These are phyloP conservation scores for Sebastes hubbsi DNA, from an alignment of 2,797 vertebrate species.

Conservation along the genomic window DNA sequence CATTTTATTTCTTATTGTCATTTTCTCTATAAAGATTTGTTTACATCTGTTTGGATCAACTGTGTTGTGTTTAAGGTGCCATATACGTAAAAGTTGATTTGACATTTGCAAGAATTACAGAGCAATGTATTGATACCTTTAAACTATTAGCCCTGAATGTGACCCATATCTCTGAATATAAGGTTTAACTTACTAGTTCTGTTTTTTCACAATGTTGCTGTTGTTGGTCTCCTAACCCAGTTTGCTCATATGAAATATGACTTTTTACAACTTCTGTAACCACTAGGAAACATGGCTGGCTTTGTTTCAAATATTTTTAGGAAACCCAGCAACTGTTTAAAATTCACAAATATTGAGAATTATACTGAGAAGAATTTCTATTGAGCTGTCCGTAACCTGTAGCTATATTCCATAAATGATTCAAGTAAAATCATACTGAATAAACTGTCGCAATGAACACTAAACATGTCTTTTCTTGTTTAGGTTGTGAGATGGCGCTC, in stretches of 20 bases:
- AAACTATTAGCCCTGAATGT: background rate
- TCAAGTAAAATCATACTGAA: background rate
- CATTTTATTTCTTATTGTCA: background rate
- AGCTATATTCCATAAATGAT: background rate
- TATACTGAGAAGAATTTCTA: too few relatives aligned
- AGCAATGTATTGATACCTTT: background rate
- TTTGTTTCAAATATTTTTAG: background rate
- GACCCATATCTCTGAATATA: background rate
- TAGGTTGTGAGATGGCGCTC: slow-evolving; percentile 91
- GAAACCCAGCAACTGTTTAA: too few relatives aligned
- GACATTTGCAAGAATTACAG: background rate
- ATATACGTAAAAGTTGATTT: background rate
- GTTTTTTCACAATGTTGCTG: background rate
- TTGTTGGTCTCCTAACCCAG: too few relatives aligned
- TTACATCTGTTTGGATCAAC: background rate
- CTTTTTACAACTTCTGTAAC: background rate
- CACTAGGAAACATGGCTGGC: background rate
- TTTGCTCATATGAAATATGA: background rate
- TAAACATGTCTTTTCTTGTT: slow-evolving; percentile 20
- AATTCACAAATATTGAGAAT: background rate
- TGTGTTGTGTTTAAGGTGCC: background rate
- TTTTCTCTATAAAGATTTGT: background rate
- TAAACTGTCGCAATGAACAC: background rate
- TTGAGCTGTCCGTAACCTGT: background rate
- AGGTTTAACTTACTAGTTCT: background rate